Conservation (phyloP, 2,888 invertebrate genomes). For the Colletes collaris region DNA sequence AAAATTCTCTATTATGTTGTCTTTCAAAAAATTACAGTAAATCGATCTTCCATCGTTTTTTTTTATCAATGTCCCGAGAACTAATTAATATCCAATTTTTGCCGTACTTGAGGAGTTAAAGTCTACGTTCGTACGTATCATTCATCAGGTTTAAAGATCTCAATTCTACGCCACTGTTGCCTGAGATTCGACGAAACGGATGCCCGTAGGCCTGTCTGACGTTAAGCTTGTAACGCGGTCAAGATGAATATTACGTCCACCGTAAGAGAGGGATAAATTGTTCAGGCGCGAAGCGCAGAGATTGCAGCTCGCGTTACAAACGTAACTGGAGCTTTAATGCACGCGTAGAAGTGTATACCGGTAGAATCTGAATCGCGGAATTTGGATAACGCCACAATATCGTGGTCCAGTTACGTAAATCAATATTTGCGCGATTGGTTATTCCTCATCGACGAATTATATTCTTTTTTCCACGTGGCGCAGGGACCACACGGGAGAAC, state of each 20-base stretch:
- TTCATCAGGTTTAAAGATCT: slow-evolving; percentile 1
- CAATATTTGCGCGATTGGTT: slow-evolving; percentile 30
- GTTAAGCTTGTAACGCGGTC: slow-evolving; percentile 58
- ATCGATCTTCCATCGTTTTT: too few species aligned
- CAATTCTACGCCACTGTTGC: slow-evolving; percentile 15
- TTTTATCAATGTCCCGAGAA: too few species aligned
- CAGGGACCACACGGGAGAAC: background rate
- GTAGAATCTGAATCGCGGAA: slow-evolving; percentile 25
- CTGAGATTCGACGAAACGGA: slow-evolving; percentile 2
- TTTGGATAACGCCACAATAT: slow-evolving; percentile 15
- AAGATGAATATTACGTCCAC: slow-evolving; percentile 58
- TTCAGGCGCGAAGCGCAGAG: slow-evolving; percentile 35
- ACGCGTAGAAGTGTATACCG: slow-evolving; percentile 19
- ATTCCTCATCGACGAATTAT: slow-evolving; percentile 7
- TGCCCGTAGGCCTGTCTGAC: slow-evolving; percentile 19
- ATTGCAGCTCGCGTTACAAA: slow-evolving; percentile 54
- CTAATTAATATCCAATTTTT: too few species aligned
- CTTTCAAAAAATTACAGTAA: too few species aligned
- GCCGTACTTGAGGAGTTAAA: too few species aligned
- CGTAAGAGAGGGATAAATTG: slow-evolving; percentile 58
- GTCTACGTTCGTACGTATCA: too few species aligned
- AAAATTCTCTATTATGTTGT: too few species aligned
- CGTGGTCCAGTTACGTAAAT: slow-evolving; percentile 14
- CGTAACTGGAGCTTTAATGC: slow-evolving; percentile 53
- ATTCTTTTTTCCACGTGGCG: background rate